phyloP scores from a whole-genome alignment of 2,797 vertebrate species.

The Sternarchorhynchus goeldii region DNA sequence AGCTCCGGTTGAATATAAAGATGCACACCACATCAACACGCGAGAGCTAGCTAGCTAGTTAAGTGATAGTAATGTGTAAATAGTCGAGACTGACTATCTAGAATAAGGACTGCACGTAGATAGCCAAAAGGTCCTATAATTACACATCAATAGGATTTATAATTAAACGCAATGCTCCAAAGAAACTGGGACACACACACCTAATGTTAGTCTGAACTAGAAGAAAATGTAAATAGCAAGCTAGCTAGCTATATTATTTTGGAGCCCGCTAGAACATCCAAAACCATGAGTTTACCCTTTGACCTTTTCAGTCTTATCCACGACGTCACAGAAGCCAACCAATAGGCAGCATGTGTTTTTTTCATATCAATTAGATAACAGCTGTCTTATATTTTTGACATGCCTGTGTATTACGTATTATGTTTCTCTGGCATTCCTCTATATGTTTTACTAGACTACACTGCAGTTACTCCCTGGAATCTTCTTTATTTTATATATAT shows the following conservation, averaged over 20 bases:
- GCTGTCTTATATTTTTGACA: no score
- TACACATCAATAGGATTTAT: no score
- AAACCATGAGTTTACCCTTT: slow-evolving; percentile 60
- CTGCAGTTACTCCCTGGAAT: no score
- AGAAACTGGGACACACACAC: no score
- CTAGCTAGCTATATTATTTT: slow-evolving; percentile 57
- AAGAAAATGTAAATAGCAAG: not conserved
- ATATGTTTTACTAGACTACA: no score
- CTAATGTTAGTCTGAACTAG: no score
- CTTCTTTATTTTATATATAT: no score
- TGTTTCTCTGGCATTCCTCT: no score
- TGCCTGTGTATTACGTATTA: no score
- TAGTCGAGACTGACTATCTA: not conserved
- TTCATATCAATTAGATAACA: not conserved
- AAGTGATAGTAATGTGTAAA: not conserved
- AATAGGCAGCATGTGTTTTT: not conserved
- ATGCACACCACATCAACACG: not conserved
- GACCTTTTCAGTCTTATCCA: slow-evolving; percentile 50
- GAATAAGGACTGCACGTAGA: not conserved
- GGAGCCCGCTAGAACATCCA: slow-evolving; percentile 69
- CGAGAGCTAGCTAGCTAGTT: not conserved
- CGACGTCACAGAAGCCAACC: slow-evolving; percentile 22
- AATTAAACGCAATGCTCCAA: no score
- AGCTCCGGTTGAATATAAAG: not conserved
- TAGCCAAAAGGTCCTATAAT: not conserved